A percentile compares a stretch with the other conserved stretches of the same genome.
Evolutionary conservation across 92 coral and sea anemone genomes (phyloP).

Genomic region (Phenganax subtilis): DNA sequence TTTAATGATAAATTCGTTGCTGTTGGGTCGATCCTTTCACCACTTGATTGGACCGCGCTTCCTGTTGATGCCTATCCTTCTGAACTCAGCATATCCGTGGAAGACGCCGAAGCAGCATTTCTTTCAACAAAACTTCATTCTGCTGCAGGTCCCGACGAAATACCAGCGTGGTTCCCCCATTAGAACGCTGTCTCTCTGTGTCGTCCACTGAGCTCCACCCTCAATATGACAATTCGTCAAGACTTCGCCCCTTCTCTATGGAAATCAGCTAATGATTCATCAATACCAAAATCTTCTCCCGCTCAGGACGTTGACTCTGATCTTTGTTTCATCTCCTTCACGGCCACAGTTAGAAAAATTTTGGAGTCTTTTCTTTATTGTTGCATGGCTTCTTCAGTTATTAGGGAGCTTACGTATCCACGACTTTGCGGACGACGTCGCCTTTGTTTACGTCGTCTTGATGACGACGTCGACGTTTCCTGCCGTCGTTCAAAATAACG

Average conservation of each 20-base stretch:
- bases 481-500: too few species aligned
- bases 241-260: conserved; percentile 30
- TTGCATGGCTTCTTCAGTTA: conserved; percentile 22
- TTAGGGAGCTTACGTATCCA: too few species aligned
- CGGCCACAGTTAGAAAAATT: conserved; percentile 29
- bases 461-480: too few species aligned
- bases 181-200: conserved; percentile 26
- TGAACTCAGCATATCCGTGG: conserved; percentile 33
- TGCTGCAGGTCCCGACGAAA: conserved; percentile 25
- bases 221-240: conserved; percentile 18
- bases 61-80: conserved; percentile 37
- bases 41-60: conserved; percentile 23
- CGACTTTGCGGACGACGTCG: too few species aligned
- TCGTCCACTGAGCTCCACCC: conserved; percentile 22
- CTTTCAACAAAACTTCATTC: conserved; percentile 38
- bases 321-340: conserved; percentile 31
- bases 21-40: conserved; percentile 23
- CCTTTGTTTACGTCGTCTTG: too few species aligned
- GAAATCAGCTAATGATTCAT: conserved; percentile 35
- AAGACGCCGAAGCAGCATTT: conserved; percentile 30
- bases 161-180: conserved; percentile 23
- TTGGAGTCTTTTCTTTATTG: conserved; percentile 33
- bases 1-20: conserved; percentile 27
- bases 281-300: conserved; percentile 33
- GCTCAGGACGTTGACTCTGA: conserved; percentile 18